Base-by-base conservation (phyloP, 2,113 vertebrate genomes). In the Nibea coibor region DNA sequence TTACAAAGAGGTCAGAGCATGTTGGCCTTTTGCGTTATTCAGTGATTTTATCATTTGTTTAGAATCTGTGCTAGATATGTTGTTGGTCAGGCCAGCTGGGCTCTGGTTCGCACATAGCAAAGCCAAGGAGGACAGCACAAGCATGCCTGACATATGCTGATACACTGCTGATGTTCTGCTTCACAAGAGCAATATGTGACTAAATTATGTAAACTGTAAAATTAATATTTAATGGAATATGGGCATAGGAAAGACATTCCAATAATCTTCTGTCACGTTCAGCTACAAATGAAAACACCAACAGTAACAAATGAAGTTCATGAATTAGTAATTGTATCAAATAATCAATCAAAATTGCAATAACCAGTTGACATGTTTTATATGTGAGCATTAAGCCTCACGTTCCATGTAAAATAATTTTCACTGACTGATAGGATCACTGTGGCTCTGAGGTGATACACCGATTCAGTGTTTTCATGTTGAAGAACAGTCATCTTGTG, bases 121-220 rank as follows among this genome's bases (percentile, higher is more conserved):
- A 53, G 28, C 35, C 56, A 51, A 39, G 31, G 31, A 66, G 67
- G 26, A 67, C 73, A 42, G 4, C 65, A 59, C 0, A 26, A 22
- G 20, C 39, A 47, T n/a, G 11, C 61, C 17, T 54, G 54, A n/a
- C 39, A 65, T 6, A 45, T 45, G 53, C 24, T 22, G 61, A 26
- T 66, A 47, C 39, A 17, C 61, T 69, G 66, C 62, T 75, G 8
- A 70, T 67, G 73, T 76, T 45, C 59, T 59, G 10, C 61, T 58
- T 76, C 83, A 79, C 24, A n/a, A 45, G 45, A 54, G 76, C 80
- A 71, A 63, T 56, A 50, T 69, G 58, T 83, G 76, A 68, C 53
- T 85, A 45, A 91, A 84, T 83, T 79, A 88, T 88, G 77, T 73
- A 82, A 86, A 81, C 15, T 61, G 50, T 26, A n/a, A 48, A 75